A percentile compares a stretch with the other conserved stretches of the same genome.
Conservation (phyloP, 2,888 invertebrate species). For the Nebria salina region DNA sequence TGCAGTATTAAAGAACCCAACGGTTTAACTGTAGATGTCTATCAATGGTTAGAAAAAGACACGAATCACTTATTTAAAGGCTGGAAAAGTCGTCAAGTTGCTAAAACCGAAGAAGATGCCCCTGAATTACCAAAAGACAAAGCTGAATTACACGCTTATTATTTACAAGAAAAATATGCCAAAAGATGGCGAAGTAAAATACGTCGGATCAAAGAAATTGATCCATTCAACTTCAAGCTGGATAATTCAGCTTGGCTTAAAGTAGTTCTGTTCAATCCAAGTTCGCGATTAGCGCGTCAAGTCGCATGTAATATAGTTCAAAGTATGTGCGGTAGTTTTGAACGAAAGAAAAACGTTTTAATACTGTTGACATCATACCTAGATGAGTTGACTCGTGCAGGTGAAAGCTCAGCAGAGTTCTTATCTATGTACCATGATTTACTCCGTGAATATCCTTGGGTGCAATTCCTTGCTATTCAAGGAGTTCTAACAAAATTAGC, state of each 20-base stretch:
- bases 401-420: slow-evolving; percentile 93
- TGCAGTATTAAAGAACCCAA: slow-evolving; percentile 61
- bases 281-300: slow-evolving; percentile 87
- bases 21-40: slow-evolving; percentile 75
- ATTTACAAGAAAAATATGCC: slow-evolving; percentile 80
- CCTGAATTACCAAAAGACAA: slow-evolving; percentile 54
- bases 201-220: slow-evolving; percentile 53
- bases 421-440: slow-evolving; percentile 86
- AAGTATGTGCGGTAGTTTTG: slow-evolving; percentile 77
- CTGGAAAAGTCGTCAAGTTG: slow-evolving; percentile 75
- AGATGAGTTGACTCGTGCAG: slow-evolving; percentile 85
- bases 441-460: slow-evolving; percentile 89
- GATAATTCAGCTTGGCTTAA: slow-evolving; percentile 86
- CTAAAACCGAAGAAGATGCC: slow-evolving; percentile 58
- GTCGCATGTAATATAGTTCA: slow-evolving; percentile 90
- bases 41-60: slow-evolving; percentile 79
- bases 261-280: slow-evolving; percentile 91
- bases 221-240: slow-evolving; percentile 69
- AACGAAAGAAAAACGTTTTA: slow-evolving; percentile 78
- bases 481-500: slow-evolving; percentile 88
- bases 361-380: slow-evolving; percentile 89
- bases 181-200: slow-evolving; percentile 70
- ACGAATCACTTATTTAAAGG: slow-evolving; percentile 73
- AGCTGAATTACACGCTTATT: slow-evolving; percentile 61
- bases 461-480: slow-evolving; percentile 88